Percentiles rank a stretch among this genome's conserved stretches.
Conservation (phyloP, 2,797 vertebrate species). For the Clarias pachynema region DNA sequence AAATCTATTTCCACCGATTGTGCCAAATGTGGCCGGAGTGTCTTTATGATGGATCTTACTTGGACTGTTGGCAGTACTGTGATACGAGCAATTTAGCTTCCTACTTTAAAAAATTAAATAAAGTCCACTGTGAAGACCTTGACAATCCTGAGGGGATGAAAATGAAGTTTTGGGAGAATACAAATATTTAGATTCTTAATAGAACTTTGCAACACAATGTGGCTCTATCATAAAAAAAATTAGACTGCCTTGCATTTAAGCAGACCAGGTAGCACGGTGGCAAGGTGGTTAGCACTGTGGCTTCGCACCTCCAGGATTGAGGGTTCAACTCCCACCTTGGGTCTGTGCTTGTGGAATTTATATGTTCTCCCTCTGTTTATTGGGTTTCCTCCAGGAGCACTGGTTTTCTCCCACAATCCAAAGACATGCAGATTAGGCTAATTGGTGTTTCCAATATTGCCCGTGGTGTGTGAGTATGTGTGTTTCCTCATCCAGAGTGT, state of each 20-base stretch:
- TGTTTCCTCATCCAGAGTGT: too few relatives aligned
- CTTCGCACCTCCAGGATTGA: too few relatives aligned
- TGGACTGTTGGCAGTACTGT: background rate
- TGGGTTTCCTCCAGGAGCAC: too few relatives aligned
- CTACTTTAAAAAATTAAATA: background rate
- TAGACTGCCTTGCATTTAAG: constrained; percentile 61
- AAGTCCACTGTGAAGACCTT: background rate
- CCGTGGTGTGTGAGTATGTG: too few relatives aligned
- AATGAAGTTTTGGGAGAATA: background rate
- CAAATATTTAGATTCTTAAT: background rate
- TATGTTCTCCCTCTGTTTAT: too few relatives aligned
- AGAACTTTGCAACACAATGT: constrained; percentile 13
- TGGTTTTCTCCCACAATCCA: too few relatives aligned
- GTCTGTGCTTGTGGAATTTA: too few relatives aligned
- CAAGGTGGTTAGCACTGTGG: too few relatives aligned
- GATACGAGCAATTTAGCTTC: background rate
- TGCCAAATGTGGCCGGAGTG: background rate
- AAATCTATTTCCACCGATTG: constrained; percentile 27
- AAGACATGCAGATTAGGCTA: too few relatives aligned
- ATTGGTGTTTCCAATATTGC: too few relatives aligned
- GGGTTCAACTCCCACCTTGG: too few relatives aligned
- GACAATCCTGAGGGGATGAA: background rate
- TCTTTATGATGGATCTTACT: constrained; percentile 29
- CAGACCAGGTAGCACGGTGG: constrained; percentile 7
- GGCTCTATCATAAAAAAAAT: constrained; percentile 66